phyloP scores from a whole-genome alignment of 2,113 vertebrate species.

The Nothobranchius furzeri region DNA sequence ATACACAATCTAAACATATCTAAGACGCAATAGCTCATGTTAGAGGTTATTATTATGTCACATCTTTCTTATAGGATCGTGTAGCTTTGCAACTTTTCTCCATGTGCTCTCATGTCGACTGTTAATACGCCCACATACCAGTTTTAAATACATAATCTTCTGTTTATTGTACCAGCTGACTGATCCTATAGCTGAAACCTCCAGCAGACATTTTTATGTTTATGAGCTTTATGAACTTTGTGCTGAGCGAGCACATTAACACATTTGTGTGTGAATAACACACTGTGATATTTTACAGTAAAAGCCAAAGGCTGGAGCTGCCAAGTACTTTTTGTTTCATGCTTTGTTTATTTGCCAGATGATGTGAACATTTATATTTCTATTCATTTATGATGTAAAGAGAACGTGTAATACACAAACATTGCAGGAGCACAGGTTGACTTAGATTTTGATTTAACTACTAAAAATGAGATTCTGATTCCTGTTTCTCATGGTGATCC shows the following conservation, averaged over 20 bases:
- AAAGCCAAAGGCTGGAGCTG: neutral
- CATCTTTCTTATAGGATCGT: no score
- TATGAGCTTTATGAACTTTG: neutral
- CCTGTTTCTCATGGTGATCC: conserved; percentile 4
- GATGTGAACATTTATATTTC: neutral
- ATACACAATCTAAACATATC: no score
- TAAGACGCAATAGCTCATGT: no score
- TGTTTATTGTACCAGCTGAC: neutral
- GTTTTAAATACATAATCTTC: neutral
- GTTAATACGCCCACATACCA: neutral
- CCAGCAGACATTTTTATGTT: neutral
- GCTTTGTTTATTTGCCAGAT: neutral
- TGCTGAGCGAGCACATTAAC: neutral
- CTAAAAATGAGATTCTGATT: conserved; percentile 6
- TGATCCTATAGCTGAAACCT: neutral
- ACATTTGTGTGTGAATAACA: no score
- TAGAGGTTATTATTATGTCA: no score
- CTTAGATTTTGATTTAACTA: no score
- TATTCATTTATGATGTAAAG: neutral
- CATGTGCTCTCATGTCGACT: no score
- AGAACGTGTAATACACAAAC: no score
- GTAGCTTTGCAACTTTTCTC: no score
- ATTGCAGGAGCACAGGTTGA: no score
- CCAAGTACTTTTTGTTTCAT: neutral
- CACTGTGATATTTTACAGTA: neutral